Evolutionary conservation across 2,888 invertebrate genomes (phyloP).

Genomic region (Chrysina gloriosa): DNA sequence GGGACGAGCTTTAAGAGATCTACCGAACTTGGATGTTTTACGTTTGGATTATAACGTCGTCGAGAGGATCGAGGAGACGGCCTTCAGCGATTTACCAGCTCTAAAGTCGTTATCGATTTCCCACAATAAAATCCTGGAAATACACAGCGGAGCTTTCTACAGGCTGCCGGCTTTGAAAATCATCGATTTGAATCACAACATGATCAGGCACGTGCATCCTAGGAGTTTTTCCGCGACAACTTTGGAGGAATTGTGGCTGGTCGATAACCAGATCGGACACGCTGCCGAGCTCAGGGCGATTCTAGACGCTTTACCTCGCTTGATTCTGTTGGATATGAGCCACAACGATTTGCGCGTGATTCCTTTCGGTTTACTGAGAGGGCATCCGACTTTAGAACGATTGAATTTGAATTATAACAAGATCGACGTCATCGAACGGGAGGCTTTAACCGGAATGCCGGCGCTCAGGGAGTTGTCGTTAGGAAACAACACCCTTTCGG

Average conservation of each 20-base stretch:
- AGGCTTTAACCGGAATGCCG: conserved; percentile 86
- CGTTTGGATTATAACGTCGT: conserved; percentile 80
- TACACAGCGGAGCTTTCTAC: conserved; percentile 85
- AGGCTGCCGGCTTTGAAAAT: conserved; percentile 78
- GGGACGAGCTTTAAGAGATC: conserved; percentile 80
- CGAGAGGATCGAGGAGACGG: conserved; percentile 78
- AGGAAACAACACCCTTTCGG: conserved; percentile 84
- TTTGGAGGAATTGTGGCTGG: conserved; percentile 81
- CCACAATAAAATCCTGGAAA: conserved; percentile 79
- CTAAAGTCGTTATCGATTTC: conserved; percentile 76
- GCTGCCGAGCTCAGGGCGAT: conserved; percentile 80
- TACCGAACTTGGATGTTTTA: conserved; percentile 77
- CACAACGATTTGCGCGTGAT: conserved; percentile 81
- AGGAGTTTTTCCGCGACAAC: conserved; percentile 83
- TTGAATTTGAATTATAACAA: conserved; percentile 84
- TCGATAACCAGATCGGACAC: conserved; percentile 81
- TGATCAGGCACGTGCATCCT: conserved; percentile 80
- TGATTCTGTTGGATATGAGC: conserved; percentile 84
- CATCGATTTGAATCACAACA: conserved; percentile 82
- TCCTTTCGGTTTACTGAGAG: conserved; percentile 81
- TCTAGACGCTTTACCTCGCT: conserved; percentile 80
- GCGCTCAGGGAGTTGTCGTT: conserved; percentile 84
- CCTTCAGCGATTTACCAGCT: conserved; percentile 82
- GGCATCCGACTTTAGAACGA: conserved; percentile 83
- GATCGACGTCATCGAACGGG: conserved; percentile 78